Evolutionary conservation across 1,140 invertebrate genomes (phyloP), one percentile per base, ranked within the genome.

Genomic region (Macrocentrus cingulum): DNA sequence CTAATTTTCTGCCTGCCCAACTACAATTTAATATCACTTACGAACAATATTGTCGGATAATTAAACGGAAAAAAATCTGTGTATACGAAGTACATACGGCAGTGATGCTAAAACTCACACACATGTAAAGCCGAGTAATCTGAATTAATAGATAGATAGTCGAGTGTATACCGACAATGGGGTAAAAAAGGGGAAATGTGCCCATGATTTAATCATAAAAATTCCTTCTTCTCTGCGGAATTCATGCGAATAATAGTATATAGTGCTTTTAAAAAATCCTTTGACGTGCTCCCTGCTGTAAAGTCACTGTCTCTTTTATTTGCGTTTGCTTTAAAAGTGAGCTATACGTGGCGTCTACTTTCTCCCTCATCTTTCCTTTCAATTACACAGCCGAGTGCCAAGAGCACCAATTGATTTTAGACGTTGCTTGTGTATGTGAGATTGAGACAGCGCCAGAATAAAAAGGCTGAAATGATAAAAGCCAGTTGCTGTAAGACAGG

Each of bases 391-490:
- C 58, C 39, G 37, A 50, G 41, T 61, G 54, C 44, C 58, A 51
- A 53, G 36, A 48, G 50, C 52, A 60, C 62, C 61, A 63, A 69
- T 70, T 67, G 66, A 64, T 68, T 65, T 67, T 62, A 61, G 60
- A 66, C 44, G 29, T 13, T 11, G 22, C 56, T 41, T 29, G 57
- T 53, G 20, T 57, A 51, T 16, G 25, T 50, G 63, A 25, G 45
- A 19, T 56, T 53, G 18, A 15, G n/a, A n/a, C n/a, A n/a, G n/a
- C n/a, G n/a, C n/a, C n/a, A 20, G 61, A 50, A 49, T 46, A 53
- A 46, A 46, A 61, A 44, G 36, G 11, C 19, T 13, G 0, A 54
- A 25, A 29, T 19, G n/a, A 23, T 1, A 20, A 8, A 51, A 16
- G 2, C n/a, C 36, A 52, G 16, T 3, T 13, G 22, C 2, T 37